Conservation (phyloP, 2,888 invertebrate species). For the Euphydryas editha region DNA sequence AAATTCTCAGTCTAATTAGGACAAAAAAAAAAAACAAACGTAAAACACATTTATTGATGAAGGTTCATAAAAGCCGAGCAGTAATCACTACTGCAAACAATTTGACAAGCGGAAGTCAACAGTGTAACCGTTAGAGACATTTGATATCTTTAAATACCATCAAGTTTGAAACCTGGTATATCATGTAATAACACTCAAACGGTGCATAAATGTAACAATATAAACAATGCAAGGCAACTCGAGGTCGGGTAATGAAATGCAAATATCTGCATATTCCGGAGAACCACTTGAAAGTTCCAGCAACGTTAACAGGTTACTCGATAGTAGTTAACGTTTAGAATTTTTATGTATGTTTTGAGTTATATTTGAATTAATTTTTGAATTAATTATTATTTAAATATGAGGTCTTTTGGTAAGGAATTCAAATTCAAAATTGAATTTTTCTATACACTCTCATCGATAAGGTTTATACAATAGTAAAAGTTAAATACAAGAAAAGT, state of each 20-base stretch:
- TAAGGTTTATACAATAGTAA: too few relatives aligned
- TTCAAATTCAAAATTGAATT: too few relatives aligned
- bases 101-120: too few relatives aligned
- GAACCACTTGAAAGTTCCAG: conserved; percentile 32
- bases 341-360: conserved; percentile 4
- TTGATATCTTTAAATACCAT: neutral
- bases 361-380: neutral
- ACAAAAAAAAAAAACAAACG: too few relatives aligned
- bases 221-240: conserved; percentile 43
- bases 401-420: too few relatives aligned
- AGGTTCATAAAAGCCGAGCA: too few relatives aligned
- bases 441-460: too few relatives aligned
- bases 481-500: too few relatives aligned
- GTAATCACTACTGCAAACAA: too few relatives aligned
- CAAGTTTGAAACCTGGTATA: neutral
- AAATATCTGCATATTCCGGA: conserved; percentile 61
- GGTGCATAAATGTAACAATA: conserved; percentile 33
- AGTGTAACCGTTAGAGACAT: neutral
- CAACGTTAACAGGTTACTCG: conserved; percentile 23
- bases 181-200: neutral
- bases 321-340: conserved; percentile 17
- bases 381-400: neutral
- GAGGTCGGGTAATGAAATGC: conserved; percentile 67
- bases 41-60: too few relatives aligned
- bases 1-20: too few relatives aligned